Conservation (phyloP, 2,888 invertebrate species). For the Tachina grossa region DNA sequence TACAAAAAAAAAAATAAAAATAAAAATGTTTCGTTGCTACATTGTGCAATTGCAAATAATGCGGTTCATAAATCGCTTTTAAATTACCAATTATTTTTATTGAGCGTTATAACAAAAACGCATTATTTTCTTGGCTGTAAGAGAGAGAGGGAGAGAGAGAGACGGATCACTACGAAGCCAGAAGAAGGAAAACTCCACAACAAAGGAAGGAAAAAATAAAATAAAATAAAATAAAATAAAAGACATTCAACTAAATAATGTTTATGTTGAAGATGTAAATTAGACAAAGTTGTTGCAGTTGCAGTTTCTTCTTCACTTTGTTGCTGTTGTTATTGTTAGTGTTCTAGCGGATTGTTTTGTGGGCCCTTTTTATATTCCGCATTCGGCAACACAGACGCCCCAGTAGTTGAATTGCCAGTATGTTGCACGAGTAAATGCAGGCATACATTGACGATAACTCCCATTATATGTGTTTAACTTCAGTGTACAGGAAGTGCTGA, state of each 20-base stretch:
- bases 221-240: neutral
- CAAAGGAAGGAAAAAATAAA: slow-evolving; percentile 30
- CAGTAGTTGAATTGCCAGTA: slow-evolving; percentile 38
- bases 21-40: neutral
- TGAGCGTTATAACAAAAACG: slow-evolving; percentile 67
- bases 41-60: slow-evolving; percentile 58
- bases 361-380: slow-evolving; percentile 43
- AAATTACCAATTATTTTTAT: slow-evolving; percentile 71
- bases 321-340: neutral
- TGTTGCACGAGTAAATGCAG: neutral
- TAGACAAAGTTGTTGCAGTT: slow-evolving; percentile 50
- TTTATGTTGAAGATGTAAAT: slow-evolving; percentile 67
- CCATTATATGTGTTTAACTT: slow-evolving; percentile 18
- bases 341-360: slow-evolving; percentile 39
- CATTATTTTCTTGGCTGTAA: slow-evolving; percentile 33
- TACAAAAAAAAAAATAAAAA: neutral
- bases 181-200: slow-evolving; percentile 6
- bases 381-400: slow-evolving; percentile 7
- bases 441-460: slow-evolving; percentile 6
- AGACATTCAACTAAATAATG: slow-evolving; percentile 58
- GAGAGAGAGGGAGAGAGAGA: neutral
- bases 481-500: slow-evolving; percentile 65
- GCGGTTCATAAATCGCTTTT: slow-evolving; percentile 71
- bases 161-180: neutral
- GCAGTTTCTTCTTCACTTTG: neutral